phyloP scores from a whole-genome alignment of 2,888 invertebrate species.

The Anaspis maculata region DNA sequence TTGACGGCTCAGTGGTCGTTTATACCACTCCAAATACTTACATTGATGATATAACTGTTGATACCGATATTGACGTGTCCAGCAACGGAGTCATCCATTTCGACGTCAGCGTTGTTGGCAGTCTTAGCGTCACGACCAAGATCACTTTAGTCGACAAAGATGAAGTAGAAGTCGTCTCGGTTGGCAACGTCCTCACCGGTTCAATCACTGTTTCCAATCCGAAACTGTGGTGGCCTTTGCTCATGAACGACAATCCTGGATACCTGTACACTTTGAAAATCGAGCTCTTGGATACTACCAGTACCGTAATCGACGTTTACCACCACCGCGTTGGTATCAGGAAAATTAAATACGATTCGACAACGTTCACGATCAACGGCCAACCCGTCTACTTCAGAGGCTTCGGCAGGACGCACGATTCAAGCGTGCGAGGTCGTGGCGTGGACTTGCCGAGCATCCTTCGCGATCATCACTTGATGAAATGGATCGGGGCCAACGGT shows the following conservation, averaged over 20 bases:
- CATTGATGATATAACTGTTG: constrained; percentile 76
- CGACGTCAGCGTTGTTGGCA: constrained; percentile 10
- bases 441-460: constrained; percentile 79
- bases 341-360: too few relatives aligned
- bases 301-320: too few relatives aligned
- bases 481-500: constrained; percentile 92
- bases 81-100: constrained; percentile 45
- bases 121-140: constrained; percentile 1
- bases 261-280: constrained; percentile 82
- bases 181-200: constrained; percentile 39
- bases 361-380: constrained; percentile 68
- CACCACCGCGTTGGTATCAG: too few relatives aligned
- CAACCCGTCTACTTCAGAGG: constrained; percentile 83
- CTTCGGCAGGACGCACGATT: constrained; percentile 92
- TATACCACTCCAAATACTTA: constrained; percentile 77
- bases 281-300: too few relatives aligned
- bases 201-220: constrained; percentile 59
- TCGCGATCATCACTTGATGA: constrained; percentile 87
- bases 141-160: constrained; percentile 42
- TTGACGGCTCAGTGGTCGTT: constrained; percentile 83
- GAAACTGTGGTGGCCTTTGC: constrained; percentile 87
- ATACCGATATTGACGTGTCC: constrained; percentile 56
- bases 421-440: constrained; percentile 88
- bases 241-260: constrained; percentile 71
- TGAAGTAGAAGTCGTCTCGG: constrained; percentile 45